Evolutionary conservation across 1,140 invertebrate species (phyloP).

Genomic region (Hesperophylax magnus): DNA sequence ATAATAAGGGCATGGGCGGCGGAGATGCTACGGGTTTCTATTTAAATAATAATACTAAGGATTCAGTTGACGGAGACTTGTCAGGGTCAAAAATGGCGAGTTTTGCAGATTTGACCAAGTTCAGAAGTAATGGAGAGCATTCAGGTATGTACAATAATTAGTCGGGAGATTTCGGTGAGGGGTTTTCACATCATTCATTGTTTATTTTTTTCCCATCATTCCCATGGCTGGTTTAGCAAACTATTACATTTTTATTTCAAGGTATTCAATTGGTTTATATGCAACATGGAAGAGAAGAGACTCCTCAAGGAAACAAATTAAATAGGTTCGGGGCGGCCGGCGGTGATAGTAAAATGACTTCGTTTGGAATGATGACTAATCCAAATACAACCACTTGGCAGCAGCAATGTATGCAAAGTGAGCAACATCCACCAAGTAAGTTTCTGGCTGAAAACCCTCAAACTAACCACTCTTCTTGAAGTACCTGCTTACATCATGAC

Average conservation of each 20-base stretch:
- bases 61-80: constrained; percentile 68
- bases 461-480: no score
- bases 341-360: constrained; percentile 74
- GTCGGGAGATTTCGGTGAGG: neutral
- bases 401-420: constrained; percentile 74
- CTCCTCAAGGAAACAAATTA: constrained; percentile 56
- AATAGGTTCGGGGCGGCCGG: constrained; percentile 62
- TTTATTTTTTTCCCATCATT: neutral
- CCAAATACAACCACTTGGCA: constrained; percentile 91
- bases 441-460: constrained; percentile 30
- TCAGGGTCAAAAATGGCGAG: constrained; percentile 75
- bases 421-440: constrained; percentile 64
- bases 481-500: no score
- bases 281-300: constrained; percentile 72
- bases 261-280: constrained; percentile 77
- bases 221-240: neutral
- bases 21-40: constrained; percentile 66
- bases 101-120: constrained; percentile 79
- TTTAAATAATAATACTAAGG: constrained; percentile 70
- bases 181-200: neutral
- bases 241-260: constrained; percentile 45
- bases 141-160: constrained; percentile 58
- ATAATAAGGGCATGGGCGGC: constrained; percentile 66
- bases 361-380: constrained; percentile 69
- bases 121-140: constrained; percentile 71